Conservation (phyloP, 2,888 invertebrate genomes). For the Apamea crenata region DNA sequence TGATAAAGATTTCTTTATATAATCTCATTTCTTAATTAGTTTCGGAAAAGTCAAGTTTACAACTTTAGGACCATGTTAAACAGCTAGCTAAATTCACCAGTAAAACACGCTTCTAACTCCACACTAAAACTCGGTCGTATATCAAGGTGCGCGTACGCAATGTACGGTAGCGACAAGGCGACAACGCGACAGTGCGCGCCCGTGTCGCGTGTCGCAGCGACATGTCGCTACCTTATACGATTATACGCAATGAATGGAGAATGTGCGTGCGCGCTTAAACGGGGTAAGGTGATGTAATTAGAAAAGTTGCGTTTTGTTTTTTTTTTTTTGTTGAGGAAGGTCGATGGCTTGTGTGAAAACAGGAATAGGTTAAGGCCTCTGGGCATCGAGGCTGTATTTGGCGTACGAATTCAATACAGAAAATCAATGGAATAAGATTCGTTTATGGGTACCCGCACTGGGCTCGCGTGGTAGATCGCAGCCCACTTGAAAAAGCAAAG, state of each 20-base stretch:
- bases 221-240: constrained; percentile 82
- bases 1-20: neutral
- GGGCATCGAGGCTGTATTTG: neutral
- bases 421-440: neutral
- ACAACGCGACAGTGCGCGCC: constrained; percentile 63
- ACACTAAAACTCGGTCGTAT: constrained; percentile 49
- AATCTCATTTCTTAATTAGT: neutral
- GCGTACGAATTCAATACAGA: neutral
- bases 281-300: constrained; percentile 72
- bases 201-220: constrained; percentile 73
- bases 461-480: neutral
- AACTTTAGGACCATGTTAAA: neutral
- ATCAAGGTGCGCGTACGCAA: constrained; percentile 64
- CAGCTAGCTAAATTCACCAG: constrained; percentile 23
- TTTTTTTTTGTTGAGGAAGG: constrained; percentile 40
- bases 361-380: constrained; percentile 29
- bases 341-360: constrained; percentile 37
- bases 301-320: constrained; percentile 45
- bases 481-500: too few species aligned
- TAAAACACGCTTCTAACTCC: constrained; percentile 27
- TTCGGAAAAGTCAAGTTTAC: neutral
- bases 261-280: constrained; percentile 67
- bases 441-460: neutral
- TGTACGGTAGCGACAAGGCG: constrained; percentile 66
- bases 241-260: constrained; percentile 78